A percentile compares a stretch with the other conserved stretches of the same genome.
phyloP scores from a whole-genome alignment of 2,113 vertebrate species.

The Brachypteracias leptosomus region DNA sequence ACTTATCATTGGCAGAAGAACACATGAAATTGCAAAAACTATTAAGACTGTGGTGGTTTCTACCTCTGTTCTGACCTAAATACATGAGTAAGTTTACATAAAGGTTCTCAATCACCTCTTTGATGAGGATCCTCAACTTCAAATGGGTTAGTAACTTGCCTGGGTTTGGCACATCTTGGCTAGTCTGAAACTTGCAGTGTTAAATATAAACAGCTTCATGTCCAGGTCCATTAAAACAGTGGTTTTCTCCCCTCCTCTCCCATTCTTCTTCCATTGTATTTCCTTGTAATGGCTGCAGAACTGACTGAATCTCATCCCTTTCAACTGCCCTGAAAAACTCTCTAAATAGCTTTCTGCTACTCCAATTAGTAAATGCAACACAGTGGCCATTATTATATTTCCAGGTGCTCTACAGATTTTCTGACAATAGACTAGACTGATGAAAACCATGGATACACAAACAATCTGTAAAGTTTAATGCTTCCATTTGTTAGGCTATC shows the following conservation, averaged over 20 bases:
- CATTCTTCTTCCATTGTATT: not conserved
- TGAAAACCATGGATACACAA: slow-evolving; percentile 28
- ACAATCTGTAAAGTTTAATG: slow-evolving; percentile 23
- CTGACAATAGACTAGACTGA: slow-evolving; percentile 18
- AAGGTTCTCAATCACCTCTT: not conserved
- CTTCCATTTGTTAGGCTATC: not conserved
- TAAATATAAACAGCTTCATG: not conserved
- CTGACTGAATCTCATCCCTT: not conserved
- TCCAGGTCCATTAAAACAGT: not conserved
- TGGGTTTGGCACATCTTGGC: not conserved
- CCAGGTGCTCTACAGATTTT: slow-evolving; percentile 37
- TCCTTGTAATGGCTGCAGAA: not conserved
- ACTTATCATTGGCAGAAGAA: not conserved
- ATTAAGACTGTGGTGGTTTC: not conserved
- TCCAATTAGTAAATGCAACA: slow-evolving; percentile 22
- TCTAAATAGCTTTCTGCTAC: slow-evolving; percentile 19
- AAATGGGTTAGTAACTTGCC: not conserved
- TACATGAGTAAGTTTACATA: not conserved
- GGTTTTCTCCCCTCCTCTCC: not conserved
- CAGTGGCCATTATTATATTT: slow-evolving; percentile 19
- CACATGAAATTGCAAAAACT: not conserved
- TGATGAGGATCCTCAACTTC: not conserved
- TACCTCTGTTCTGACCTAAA: not conserved
- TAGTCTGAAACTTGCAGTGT: not conserved
- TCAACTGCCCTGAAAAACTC: not conserved